Base-by-base conservation (phyloP, 2,797 vertebrate species). In the Neopelma chrysocephalum region DNA sequence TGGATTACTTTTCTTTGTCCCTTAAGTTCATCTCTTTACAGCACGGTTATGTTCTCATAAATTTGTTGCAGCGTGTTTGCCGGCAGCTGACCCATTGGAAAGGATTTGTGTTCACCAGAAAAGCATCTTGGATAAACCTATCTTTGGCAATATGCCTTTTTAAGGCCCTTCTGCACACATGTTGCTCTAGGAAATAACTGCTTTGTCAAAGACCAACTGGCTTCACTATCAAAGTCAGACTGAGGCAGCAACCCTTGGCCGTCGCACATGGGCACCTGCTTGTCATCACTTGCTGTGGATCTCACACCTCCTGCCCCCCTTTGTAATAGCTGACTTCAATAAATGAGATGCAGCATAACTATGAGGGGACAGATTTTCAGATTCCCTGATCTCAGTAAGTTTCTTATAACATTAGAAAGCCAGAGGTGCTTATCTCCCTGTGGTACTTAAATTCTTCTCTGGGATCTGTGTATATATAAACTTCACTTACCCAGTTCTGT, bases 1-100 rank as follows among this genome's bases (percentile, higher is more conserved):
- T 79, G 92, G 96, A 91, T 97, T 97, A 87, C 85, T 95, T 97
- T 96, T 82, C 93, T 95, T 95, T 92, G 95, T 95, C 89, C 94
- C 83, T 94, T 91, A 97, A 95, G 69, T 95, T 97, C 27, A 45
- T 93, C 70, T 96, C 73, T 96, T 93, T 95, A 88, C 76, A 81
- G 60, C 34, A 31, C 40, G 38, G 81, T 94, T 96, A 88, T 53
- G 45, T 84, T 96, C 87, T 92, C 93, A 87, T 93, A 96, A 82
- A 96, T 95, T 95, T 94, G 77, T 82, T 87, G 92, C 72, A 85
- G 81, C 9, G 0, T 68, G 78, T 91, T 96, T 96, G 51, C 42
- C 31, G 1, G 94, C 79, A 94, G 83, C 91, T 95, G 95, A 86
- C 70, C 90, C 69, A 60, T 87, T 60, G 69, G 82, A 97, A 96